Percentiles rank a stretch among this genome's conserved stretches.
These are phyloP conservation scores for Poeciliopsis infans DNA, from an alignment of 2,797 vertebrate species.

Conservation along the genomic window DNA sequence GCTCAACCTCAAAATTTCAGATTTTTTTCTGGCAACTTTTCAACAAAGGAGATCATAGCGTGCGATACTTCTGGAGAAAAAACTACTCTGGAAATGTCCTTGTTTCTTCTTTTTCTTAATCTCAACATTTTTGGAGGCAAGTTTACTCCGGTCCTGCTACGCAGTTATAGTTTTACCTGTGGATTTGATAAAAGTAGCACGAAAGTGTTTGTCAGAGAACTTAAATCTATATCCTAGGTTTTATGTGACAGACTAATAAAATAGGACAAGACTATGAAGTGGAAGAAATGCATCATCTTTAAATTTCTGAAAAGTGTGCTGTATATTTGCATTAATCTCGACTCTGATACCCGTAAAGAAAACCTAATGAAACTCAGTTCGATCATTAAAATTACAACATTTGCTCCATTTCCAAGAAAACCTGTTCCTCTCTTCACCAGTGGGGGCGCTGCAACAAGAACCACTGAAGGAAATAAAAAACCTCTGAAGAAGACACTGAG, in stretches of 20 bases:
- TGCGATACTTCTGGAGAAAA: too few species aligned
- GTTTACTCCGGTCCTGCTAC: too few species aligned
- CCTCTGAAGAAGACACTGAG: neutral
- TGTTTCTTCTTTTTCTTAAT: too few species aligned
- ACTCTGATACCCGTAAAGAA: neutral
- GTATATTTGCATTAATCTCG: neutral
- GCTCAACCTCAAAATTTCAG: too few species aligned
- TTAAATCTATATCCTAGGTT: neutral
- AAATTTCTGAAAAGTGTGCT: neutral
- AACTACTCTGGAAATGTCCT: too few species aligned
- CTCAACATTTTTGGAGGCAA: too few species aligned
- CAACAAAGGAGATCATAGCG: too few species aligned
- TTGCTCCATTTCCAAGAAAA: neutral
- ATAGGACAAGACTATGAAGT: neutral
- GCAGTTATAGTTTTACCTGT: constrained; percentile 30
- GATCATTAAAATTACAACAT: neutral
- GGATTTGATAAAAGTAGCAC: constrained; percentile 76
- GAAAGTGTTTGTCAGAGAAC: too few species aligned
- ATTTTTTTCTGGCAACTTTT: too few species aligned
- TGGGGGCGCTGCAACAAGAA: neutral
- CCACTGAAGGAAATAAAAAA: too few species aligned
- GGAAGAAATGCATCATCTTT: neutral
- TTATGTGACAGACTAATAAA: neutral
- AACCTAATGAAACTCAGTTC: neutral
- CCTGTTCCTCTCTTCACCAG: neutral